phyloP scores from a whole-genome alignment of 2,888 invertebrate genomes.

The Aspidapion aeneum region DNA sequence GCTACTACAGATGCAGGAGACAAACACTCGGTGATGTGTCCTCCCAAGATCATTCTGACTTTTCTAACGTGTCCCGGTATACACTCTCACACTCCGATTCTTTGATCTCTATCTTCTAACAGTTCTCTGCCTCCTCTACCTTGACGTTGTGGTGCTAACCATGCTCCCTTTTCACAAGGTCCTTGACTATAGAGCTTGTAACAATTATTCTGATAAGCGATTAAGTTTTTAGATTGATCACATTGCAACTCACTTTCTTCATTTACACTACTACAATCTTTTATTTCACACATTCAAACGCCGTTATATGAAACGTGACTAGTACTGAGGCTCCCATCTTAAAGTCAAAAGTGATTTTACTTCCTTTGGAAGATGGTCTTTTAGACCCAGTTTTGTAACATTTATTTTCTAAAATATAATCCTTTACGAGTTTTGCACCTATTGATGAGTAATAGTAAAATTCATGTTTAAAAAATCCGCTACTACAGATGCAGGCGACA shows the following conservation, averaged over 20 bases:
- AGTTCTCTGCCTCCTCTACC: constrained; percentile 28
- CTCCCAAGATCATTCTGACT: constrained; percentile 39
- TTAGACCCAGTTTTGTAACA: constrained; percentile 76
- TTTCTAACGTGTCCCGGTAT: constrained; percentile 59
- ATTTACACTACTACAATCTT: constrained; percentile 33
- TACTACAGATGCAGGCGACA: constrained; percentile 60
- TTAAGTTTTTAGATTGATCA: constrained; percentile 52
- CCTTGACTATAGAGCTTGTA: constrained; percentile 74
- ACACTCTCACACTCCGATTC: constrained; percentile 54
- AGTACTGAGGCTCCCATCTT: constrained; percentile 73
- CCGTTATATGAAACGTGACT: constrained; percentile 81
- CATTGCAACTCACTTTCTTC: constrained; percentile 24
- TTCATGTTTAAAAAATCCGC: constrained; percentile 62
- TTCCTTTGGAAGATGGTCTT: constrained; percentile 68
- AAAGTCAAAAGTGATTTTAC: constrained; percentile 64
- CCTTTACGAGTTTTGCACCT: constrained; percentile 52
- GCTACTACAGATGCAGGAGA: constrained; percentile 62
- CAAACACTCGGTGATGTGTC: constrained; percentile 50
- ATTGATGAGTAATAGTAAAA: constrained; percentile 23
- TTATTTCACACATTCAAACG: constrained; percentile 63
- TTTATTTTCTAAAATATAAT: constrained; percentile 67
- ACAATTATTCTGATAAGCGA: constrained; percentile 61
- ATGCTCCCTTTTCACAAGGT: constrained; percentile 69
- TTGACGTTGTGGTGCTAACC: constrained; percentile 59
- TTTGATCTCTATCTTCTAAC: constrained; percentile 27